Evolutionary conservation across 2,888 invertebrate genomes (phyloP).

Genomic region (Spialia ferax): DNA sequence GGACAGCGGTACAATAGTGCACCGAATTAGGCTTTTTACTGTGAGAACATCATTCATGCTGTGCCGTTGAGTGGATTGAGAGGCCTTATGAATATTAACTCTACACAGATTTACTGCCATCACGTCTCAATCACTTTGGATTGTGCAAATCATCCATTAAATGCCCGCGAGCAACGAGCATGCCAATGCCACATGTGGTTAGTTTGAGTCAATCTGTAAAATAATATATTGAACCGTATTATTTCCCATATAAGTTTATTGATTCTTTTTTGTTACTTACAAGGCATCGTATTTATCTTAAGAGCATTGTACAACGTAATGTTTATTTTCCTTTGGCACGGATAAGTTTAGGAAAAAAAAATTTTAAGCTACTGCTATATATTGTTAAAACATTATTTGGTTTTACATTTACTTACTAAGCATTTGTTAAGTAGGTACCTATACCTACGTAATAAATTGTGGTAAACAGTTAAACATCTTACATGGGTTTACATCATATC

Average conservation of each 20-base stretch:
- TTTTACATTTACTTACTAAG: too few species aligned
- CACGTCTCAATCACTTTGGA: slow-evolving; percentile 59
- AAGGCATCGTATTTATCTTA: neutral
- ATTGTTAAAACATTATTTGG: too few species aligned
- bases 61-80: slow-evolving; percentile 44
- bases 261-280: neutral
- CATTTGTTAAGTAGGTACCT: too few species aligned
- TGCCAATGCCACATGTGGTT: slow-evolving; percentile 9
- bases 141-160: slow-evolving; percentile 58
- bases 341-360: too few species aligned
- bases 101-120: slow-evolving; percentile 39
- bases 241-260: slow-evolving; percentile 9
- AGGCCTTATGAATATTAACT: slow-evolving; percentile 59
- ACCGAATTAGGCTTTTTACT: slow-evolving; percentile 58
- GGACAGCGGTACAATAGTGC: slow-evolving; percentile 56
- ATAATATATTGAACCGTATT: neutral
- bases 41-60: slow-evolving; percentile 48
- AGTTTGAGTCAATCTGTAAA: slow-evolving; percentile 11
- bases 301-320: neutral
- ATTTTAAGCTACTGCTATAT: too few species aligned
- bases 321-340: neutral
- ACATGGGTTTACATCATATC: too few species aligned
- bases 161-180: neutral
- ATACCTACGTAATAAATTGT: too few species aligned
- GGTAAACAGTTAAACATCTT: too few species aligned